Evolutionary conservation across 2,797 vertebrate species (phyloP), one percentile per base, ranked within the genome.

Genomic region (Discoglossus pictus): DNA sequence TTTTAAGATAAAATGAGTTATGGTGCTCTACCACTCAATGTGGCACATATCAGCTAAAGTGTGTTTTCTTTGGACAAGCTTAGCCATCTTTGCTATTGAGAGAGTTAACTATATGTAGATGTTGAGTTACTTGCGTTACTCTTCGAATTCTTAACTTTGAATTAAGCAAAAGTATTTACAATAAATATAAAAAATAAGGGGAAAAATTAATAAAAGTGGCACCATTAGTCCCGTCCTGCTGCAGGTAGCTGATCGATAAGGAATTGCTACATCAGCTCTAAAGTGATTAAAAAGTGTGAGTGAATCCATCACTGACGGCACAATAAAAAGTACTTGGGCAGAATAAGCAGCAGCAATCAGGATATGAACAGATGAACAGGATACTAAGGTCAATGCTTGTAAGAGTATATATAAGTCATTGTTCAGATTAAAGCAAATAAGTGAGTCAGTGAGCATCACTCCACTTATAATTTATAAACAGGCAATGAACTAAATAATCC

Each of bases 331-430:
- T 20, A 38, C 11, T 24, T 4, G 12, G 46, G 23, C 10, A 6
- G 25, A 48, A 66, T 58, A 35, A 12, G 43, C 43, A 24, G 35
- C 16, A 44, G 52, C 50, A 58, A 66, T 66, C 23, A 58, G 43
- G 31, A 56, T 20, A 58, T 66, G 52, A 56, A 56, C 53, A 66
- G 42, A 66, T 25, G 40, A 47, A 25, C 11, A 8, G 40, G 34
- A 25, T n/a, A 56, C 6, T 17, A 17, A 39, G 40, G 50, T 55
- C 42, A 48, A 15, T 24, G 16, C 15, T 9, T 36, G 21, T n/a
- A n/a, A 61, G 18, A 15, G 42, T 21, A 63, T 20, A 25, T 39
- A 51, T 27, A 38, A 58, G 20, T 54, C 51, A 46, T 4, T 24
- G 10, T 20, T n/a, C 1, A 24, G 20, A 25, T 39, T 17, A 17